Evolutionary conservation across 2,797 vertebrate species (phyloP), one percentile per base, ranked within the genome.

Genomic region (Tangara arthus): DNA sequence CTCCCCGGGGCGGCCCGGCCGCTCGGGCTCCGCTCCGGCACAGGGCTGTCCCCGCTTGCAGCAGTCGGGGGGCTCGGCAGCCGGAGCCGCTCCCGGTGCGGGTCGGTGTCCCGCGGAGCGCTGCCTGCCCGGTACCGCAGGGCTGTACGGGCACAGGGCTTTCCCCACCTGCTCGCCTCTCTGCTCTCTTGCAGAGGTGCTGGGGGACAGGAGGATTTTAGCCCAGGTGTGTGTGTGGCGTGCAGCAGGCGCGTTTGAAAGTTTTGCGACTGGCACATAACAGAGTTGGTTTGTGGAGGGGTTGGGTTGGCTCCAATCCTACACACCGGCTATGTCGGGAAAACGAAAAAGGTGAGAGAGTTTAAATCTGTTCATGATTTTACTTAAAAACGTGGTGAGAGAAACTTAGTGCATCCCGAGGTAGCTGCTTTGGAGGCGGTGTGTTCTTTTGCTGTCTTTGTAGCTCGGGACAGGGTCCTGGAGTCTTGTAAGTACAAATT

Each of bases 301-400:
- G 11, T 28, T 39, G 59, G 16, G 10, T 9, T 86, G 85, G 42
- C 12, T 79, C 39, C 55, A 34, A 3, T 26, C 82, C 50, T 57
- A 9, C 9, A 12, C 17, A 11, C 7, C 46, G 10, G 0, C 35
- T 12, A 0, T 2, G 28, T 26, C 32, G 47, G 75, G 16, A 16
- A 76, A 52, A n/a, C 6, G 28, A 42, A 65, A 49, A 94, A 77
- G 37, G 34, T 72, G 47, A 5, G 63, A 76, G 37, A 23, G 22
- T 28, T 66, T 34, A 24, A 35, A 39, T 69, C 22, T 41, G 32
- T 55, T 63, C 6, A 4, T 27, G 30, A 8, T 39, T 16, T 56
- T 64, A 12, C 23, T 11, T 44, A 11, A 39, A 53, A 61, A 9
- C 46, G 49, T 30, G 18, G 50, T 66, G 59, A 17, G 27, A 64